A percentile compares a stretch with the other conserved stretches of the same genome.
Evolutionary conservation across 2,888 invertebrate species (phyloP).

Genomic region (Pristionchus arcanus): DNA sequence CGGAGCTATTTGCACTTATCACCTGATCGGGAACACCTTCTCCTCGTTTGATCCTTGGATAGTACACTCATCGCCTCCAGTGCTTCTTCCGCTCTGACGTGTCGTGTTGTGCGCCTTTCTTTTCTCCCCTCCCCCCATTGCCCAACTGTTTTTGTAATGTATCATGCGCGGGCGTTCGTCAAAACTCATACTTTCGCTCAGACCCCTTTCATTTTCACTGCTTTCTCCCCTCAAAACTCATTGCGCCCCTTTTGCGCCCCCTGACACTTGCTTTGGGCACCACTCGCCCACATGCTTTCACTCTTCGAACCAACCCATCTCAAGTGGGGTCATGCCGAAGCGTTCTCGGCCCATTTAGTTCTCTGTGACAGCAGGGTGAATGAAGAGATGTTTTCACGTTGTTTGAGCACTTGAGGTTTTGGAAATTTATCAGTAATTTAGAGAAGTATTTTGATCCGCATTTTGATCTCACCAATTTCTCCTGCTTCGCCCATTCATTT

Average conservation of each 20-base stretch:
- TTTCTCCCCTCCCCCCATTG: not conserved
- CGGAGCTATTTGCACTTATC: not conserved
- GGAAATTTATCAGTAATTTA: too few species aligned
- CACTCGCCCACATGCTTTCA: not conserved
- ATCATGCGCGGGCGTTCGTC: not conserved
- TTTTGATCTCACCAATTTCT: too few species aligned
- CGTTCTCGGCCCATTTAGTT: not conserved
- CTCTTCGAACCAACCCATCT: not conserved
- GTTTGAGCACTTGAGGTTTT: too few species aligned
- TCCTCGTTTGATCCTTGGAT: not conserved
- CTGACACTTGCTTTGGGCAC: not conserved
- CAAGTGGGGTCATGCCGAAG: not conserved
- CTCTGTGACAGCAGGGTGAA: not conserved
- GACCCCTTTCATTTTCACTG: not conserved
- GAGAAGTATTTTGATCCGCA: too few species aligned
- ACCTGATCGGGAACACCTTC: not conserved
- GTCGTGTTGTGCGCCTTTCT: constrained; percentile 19
- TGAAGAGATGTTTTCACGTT: too few species aligned
- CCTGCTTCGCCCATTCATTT: too few species aligned
- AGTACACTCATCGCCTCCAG: not conserved
- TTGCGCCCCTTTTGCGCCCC: not conserved
- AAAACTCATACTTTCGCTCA: not conserved
- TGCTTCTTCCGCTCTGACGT: not conserved
- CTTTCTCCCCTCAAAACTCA: not conserved
- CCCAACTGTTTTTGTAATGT: constrained; percentile 31